Base-by-base conservation (phyloP, 2,888 invertebrate genomes). In the Lobophora halterata region DNA sequence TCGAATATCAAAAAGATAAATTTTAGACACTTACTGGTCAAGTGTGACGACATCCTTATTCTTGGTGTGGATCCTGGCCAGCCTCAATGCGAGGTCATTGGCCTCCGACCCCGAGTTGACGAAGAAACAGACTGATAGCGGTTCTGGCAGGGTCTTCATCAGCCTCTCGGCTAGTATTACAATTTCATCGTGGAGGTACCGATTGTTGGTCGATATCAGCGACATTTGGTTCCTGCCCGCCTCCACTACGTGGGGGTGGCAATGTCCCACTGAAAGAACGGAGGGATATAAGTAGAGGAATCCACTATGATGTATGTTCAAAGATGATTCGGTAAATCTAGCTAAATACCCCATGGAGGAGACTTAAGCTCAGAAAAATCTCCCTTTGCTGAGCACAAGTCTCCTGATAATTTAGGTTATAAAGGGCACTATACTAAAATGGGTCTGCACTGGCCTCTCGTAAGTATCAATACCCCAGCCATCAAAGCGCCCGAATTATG, bases 51-150 rank as follows among this genome's bases (percentile, higher is more conserved):
- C 90, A 74, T 99, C 98, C 59, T 92, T 91, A 49, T 94, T 92
- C 61, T 94, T 93, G 1, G 98, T 98, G 75, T 97, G 95, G 34
- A 95, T 93, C 46, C 93, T 90, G 0, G 98, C 97, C 45, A 99
- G 87, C 42, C 98, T 91, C 20, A 99, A 78, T 0, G 99, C 99
- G 58, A 99, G 90, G 86, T 99, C 99, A 77, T 99, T 99, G 4
- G 99, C 99, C 85, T 99, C 99, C 3, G 98, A 99, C 5, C 99
- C 99, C 0, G 99, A 99, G 83, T 99, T 99, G 35, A 98, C 97
- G 72, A 99, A 94, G 87, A 95, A 99, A 66, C 98, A 97, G 2
- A 98, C 96, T 8, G 95, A 95, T 18, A 99, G 87, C 14, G 91
- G 89, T 36, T 93, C 91, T 0, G 99, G 99, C 80, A 99, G 89